Base-by-base conservation (phyloP, 2,113 vertebrate species). In the Stictonetta naevosa region DNA sequence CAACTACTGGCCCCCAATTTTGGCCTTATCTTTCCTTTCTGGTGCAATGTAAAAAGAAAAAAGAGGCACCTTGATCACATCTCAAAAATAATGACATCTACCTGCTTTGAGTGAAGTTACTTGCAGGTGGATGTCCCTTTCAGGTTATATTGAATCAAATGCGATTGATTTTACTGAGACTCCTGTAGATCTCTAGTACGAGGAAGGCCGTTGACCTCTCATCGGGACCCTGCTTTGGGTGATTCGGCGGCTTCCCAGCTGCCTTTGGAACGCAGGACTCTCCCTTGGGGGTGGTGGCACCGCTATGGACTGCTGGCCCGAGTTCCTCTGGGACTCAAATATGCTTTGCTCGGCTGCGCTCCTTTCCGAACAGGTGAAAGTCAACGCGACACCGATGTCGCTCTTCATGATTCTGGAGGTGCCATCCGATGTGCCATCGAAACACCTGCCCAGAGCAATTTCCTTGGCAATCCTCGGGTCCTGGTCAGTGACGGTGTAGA, bases 401-500 rank as follows among this genome's bases (percentile, higher is more conserved):
- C 97, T 98, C 96, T 99, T 99, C 99, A 99, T 99, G 79, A 97
- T 98, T 59, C 99, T 97, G 53, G 99, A 99, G 5, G 98, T 97
- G 11, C 99, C 98, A 5, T 99, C 99, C 0, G 99, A 99, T 0
- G 98, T 99, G 58, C 99, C 99, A 4, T 99, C 99, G 3, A 99
- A 99, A 95, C 99, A 99, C 58, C 99, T 98, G 31, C 99, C 99
- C 22, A 99, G 98, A 0, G 99, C 99, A 0, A 99, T 99, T 95
- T 99, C 99, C 96, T 99, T 99, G 59, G 99, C 99, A 0, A 98
- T 98, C 68, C 98, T 98, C 0, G 99, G 99, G 97, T 99, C 99
- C 96, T 99, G 99, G 94, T 99, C 99, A 0, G 99, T 99, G 76
- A 99, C 99, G 0, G 99, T 99, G 85, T 99, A 99, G 96, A 99